A percentile compares a stretch with the other conserved stretches of the same genome.
phyloP scores from a whole-genome alignment of 1,140 invertebrate genomes.

The Tetragnatha versicolor region DNA sequence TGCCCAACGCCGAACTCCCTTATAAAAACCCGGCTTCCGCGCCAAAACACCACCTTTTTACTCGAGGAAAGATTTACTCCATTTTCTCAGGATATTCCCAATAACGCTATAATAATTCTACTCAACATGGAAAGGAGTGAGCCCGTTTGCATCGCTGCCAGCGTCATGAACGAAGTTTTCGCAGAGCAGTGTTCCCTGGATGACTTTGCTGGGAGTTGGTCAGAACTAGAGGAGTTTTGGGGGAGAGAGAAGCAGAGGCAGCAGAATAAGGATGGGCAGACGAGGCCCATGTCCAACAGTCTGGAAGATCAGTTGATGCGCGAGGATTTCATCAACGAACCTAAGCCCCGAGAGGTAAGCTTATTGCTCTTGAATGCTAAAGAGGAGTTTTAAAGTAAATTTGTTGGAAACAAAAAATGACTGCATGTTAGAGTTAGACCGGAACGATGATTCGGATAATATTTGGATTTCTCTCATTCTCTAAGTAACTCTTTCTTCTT shows the following conservation, averaged over 20 bases:
- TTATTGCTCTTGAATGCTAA: not conserved
- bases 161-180: not conserved
- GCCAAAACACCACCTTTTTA: not conserved
- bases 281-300: conserved; percentile 10
- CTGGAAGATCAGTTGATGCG: conserved; percentile 18
- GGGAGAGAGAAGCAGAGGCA: conserved; percentile 13
- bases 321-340: conserved; percentile 14
- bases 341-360: conserved; percentile 7
- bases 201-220: not conserved
- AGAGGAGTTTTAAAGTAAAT: too few relatives aligned
- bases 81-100: not conserved
- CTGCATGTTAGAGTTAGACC: too few relatives aligned
- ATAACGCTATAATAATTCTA: too few relatives aligned
- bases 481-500: too few relatives aligned
- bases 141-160: not conserved
- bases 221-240: conserved; percentile 38
- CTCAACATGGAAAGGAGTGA: not conserved
- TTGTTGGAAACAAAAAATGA: too few relatives aligned
- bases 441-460: too few relatives aligned
- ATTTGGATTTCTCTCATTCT: too few relatives aligned
- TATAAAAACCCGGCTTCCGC: not conserved
- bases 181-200: conserved; percentile 6
- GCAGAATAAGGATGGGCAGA: not conserved
- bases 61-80: not conserved
- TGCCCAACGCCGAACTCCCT: not conserved